phyloP scores from a whole-genome alignment of 2,888 invertebrate genomes.

The Dynastes hyllus region DNA sequence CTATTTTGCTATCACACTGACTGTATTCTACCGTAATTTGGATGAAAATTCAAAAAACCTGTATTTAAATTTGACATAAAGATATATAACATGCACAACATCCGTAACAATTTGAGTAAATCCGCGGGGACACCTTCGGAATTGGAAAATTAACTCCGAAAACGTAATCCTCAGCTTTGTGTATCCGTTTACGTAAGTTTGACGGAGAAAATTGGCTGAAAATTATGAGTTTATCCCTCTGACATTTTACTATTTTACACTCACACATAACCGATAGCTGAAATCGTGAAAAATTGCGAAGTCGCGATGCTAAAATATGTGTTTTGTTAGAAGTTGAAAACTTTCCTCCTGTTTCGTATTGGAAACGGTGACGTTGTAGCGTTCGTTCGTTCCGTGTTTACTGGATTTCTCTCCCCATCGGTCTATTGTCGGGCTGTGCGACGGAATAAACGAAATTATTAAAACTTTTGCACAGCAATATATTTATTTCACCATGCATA shows the following conservation, averaged over 20 bases:
- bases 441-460: slow-evolving; percentile 20
- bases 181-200: background rate
- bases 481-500: slow-evolving; percentile 28
- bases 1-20: too few relatives aligned
- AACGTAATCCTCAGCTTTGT: too few relatives aligned
- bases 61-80: too few relatives aligned
- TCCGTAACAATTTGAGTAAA: too few relatives aligned
- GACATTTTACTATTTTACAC: background rate
- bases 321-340: slow-evolving; percentile 38
- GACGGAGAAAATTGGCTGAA: background rate
- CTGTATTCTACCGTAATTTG: too few relatives aligned
- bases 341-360: slow-evolving; percentile 45
- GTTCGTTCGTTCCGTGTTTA: slow-evolving; percentile 10
- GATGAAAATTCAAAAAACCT: too few relatives aligned
- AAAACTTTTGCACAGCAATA: slow-evolving; percentile 25
- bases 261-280: too few relatives aligned
- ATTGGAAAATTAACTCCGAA: too few relatives aligned
- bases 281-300: slow-evolving; percentile 36
- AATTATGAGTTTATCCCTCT: slow-evolving; percentile 2
- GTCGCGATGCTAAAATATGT: slow-evolving; percentile 41
- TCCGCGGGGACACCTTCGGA: too few relatives aligned
- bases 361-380: slow-evolving; percentile 11
- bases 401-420: slow-evolving; percentile 25
- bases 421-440: slow-evolving; percentile 25
- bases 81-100: too few relatives aligned